phyloP scores from a whole-genome alignment of 2,113 vertebrate species.

The Menidia beryllina region DNA sequence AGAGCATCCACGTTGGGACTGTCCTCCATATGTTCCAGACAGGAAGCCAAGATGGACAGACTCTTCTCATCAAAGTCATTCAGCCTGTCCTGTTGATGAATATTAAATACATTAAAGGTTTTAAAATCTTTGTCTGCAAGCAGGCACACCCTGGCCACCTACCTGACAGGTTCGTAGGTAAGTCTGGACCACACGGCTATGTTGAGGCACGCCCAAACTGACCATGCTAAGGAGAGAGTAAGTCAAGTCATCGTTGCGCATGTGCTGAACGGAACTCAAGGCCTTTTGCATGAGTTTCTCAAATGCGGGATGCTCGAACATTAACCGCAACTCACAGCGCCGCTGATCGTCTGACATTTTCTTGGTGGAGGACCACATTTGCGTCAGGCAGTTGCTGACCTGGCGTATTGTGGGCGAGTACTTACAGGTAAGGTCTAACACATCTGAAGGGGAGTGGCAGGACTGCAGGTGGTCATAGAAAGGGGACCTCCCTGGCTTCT shows the following conservation, averaged over 20 bases:
- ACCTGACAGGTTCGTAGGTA: conserved; percentile 89
- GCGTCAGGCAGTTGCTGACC: conserved; percentile 77
- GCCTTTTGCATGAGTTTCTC: conserved; percentile 79
- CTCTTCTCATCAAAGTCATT: conserved; percentile 86
- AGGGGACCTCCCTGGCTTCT: accelerated
- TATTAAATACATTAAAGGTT: background rate
- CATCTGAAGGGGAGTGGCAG: conserved; percentile 85
- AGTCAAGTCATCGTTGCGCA: conserved; percentile 72
- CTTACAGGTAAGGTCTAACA: conserved; percentile 80
- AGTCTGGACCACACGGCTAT: conserved; percentile 87
- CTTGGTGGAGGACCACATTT: conserved; percentile 84
- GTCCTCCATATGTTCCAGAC: conserved; percentile 81
- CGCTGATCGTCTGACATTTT: conserved; percentile 82
- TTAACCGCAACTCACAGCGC: conserved; percentile 83
- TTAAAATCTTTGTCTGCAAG: background rate
- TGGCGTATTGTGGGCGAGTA: conserved; percentile 49
- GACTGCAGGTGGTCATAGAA: conserved; percentile 68
- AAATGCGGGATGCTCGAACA: conserved; percentile 86
- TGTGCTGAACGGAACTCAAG: conserved; percentile 62
- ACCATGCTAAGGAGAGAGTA: conserved; percentile 84
- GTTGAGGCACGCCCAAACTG: conserved; percentile 86
- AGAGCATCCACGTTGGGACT: conserved; percentile 84
- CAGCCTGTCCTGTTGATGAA: conserved; percentile 86
- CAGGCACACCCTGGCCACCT: background rate
- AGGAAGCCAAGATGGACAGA: conserved; percentile 85